These are phyloP conservation scores for Harpalus rufipes DNA, from an alignment of 2,888 invertebrate genomes.

Conservation along the genomic window DNA sequence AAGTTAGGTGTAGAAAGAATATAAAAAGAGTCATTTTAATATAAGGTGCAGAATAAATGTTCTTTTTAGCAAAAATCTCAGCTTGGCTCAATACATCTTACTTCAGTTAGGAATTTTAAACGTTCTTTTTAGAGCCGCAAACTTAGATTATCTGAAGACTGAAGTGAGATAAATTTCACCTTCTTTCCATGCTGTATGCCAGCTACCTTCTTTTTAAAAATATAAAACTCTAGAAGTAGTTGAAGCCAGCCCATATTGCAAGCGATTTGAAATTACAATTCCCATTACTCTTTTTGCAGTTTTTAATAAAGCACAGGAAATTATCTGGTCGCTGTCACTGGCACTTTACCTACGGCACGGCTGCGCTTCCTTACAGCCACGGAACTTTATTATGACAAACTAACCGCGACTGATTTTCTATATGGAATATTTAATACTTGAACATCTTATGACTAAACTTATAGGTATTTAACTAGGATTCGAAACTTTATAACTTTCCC, in stretches of 20 bases:
- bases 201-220: slow-evolving; percentile 45
- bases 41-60: slow-evolving; percentile 27
- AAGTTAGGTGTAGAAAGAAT: not conserved
- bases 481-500: not conserved
- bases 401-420: not conserved
- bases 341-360: not conserved
- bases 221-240: slow-evolving; percentile 46
- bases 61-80: slow-evolving; percentile 34
- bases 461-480: not conserved
- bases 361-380: not conserved
- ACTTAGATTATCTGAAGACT: slow-evolving; percentile 53
- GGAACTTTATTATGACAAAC: not conserved
- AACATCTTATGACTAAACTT: not conserved
- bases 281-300: slow-evolving; percentile 15
- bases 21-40: slow-evolving; percentile 28
- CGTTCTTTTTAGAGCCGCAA: slow-evolving; percentile 46
- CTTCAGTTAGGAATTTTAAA: slow-evolving; percentile 37
- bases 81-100: slow-evolving; percentile 47
- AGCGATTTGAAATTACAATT: not conserved
- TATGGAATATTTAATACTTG: not conserved
- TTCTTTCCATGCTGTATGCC: slow-evolving; percentile 16
- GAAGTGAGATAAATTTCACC: slow-evolving; percentile 49
- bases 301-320: not conserved
- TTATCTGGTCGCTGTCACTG: not conserved
- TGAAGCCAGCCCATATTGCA: slow-evolving; percentile 4